A percentile compares a stretch with the other conserved stretches of the same genome.
Evolutionary conservation across 2,113 vertebrate genomes (phyloP).

Genomic region (Brachyhypopomus gauderio): DNA sequence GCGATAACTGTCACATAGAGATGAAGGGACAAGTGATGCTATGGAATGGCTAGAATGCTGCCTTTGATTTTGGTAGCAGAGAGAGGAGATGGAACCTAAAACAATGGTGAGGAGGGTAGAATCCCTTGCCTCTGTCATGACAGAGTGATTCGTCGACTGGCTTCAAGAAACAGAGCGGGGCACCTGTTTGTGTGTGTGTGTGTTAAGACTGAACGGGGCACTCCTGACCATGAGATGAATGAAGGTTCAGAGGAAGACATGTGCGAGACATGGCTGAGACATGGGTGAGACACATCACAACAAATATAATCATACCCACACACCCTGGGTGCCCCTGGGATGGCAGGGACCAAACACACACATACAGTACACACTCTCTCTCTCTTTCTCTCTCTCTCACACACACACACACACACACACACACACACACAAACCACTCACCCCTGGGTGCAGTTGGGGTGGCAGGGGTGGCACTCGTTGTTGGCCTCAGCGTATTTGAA

Average conservation of each 20-base stretch:
- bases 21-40: conserved; percentile 31
- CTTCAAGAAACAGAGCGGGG: not conserved
- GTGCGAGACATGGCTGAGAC: not conserved
- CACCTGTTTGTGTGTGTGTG: not conserved
- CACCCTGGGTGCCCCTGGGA: not conserved
- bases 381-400: too few relatives aligned
- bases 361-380: too few relatives aligned
- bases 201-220: not conserved
- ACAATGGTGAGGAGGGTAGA: not conserved
- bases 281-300: not conserved
- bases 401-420: not conserved
- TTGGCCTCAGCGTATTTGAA: conserved; percentile 96
- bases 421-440: conserved; percentile 71
- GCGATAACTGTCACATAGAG: conserved; percentile 32
- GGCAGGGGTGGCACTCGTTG: conserved; percentile 92
- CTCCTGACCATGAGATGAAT: not conserved
- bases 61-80: conserved; percentile 43
- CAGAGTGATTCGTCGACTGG: not conserved
- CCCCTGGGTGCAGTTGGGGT: conserved; percentile 96
- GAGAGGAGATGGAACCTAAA: not conserved
- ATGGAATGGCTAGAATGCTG: conserved; percentile 20
- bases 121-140: not conserved
- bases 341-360: not conserved
- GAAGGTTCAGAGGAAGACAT: not conserved
- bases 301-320: not conserved